Conservation (phyloP, 2,888 invertebrate genomes). For the Plusia festucae region DNA sequence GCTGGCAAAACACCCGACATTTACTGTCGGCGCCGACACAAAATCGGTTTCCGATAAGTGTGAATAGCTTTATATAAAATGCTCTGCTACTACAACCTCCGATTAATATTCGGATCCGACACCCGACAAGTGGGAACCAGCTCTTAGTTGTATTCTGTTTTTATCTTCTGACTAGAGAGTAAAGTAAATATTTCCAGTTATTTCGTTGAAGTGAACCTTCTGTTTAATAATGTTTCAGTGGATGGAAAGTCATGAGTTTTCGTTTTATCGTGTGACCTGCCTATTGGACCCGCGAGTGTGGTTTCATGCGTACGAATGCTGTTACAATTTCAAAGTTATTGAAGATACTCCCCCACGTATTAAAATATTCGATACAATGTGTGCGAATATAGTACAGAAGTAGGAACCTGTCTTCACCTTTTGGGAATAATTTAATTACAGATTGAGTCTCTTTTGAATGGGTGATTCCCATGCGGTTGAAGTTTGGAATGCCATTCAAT, state of each 20-base stretch:
- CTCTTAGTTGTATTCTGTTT: no score
- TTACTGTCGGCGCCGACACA: no score
- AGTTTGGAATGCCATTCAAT: no score
- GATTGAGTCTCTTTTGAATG: neutral
- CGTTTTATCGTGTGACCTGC: neutral
- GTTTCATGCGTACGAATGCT: neutral
- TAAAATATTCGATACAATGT: neutral
- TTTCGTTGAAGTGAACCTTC: neutral
- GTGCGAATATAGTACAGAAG: neutral
- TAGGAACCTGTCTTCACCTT: neutral
- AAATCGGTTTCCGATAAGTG: no score
- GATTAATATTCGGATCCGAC: no score
- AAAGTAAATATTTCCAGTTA: no score
- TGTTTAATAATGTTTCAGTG: neutral
- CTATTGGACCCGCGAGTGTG: conserved; percentile 1
- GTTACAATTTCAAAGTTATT: neutral
- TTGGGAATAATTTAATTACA: neutral
- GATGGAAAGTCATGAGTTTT: neutral
- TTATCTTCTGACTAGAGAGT: no score
- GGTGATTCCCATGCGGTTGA: no score
- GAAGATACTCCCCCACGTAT: neutral
- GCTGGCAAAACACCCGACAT: no score
- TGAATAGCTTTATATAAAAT: no score
- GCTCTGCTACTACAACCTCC: no score
- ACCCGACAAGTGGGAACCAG: no score